Base-by-base conservation (phyloP, 35 echinoderm and acorn worm species). In the Stichopus chloronotus region DNA sequence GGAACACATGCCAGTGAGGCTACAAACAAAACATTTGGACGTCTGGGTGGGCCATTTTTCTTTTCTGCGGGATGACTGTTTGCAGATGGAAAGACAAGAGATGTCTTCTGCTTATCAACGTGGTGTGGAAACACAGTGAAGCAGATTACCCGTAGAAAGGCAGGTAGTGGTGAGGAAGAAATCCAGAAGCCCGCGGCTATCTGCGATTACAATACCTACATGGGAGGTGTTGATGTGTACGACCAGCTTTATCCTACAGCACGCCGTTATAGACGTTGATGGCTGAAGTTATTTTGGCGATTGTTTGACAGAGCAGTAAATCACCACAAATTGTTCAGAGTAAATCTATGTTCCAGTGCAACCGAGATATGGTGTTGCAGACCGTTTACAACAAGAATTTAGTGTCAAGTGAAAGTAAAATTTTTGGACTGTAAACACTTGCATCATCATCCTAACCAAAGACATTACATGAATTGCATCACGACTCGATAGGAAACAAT, bases 71-170 rank as follows among this genome's bases (percentile, higher is more conserved):
- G n/a, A n/a, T n/a, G n/a, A n/a, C n/a, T n/a, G n/a, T n/a, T n/a
- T n/a, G n/a, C n/a, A n/a, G n/a, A n/a, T n/a, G n/a, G n/a, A n/a
- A n/a, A n/a, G n/a, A n/a, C n/a, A n/a, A n/a, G n/a, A n/a, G n/a
- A n/a, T n/a, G n/a, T n/a, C n/a, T n/a, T n/a, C n/a, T n/a, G n/a
- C n/a, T n/a, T n/a, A 9, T 88, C 86, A 12, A 63, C 86, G 9
- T 58, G 68, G 14, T 58, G 65, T 88, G 86, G 86, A 65, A 88
- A 88, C 63, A 53, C 58, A n/a, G n/a, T 71, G 86, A 24, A 58
- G 12, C 8, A 10, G 86, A 71, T 60, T 59, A 20, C 58, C 58
- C 86, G 78, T 22, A 80, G 9, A 53, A 80, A 22, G 52, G 21
- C 10, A 53, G 78, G 52, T 80, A 53, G 4, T 53, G 3, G 3